phyloP scores from a whole-genome alignment of 2,797 vertebrate species.

The Gymnoscopelus braueri region DNA sequence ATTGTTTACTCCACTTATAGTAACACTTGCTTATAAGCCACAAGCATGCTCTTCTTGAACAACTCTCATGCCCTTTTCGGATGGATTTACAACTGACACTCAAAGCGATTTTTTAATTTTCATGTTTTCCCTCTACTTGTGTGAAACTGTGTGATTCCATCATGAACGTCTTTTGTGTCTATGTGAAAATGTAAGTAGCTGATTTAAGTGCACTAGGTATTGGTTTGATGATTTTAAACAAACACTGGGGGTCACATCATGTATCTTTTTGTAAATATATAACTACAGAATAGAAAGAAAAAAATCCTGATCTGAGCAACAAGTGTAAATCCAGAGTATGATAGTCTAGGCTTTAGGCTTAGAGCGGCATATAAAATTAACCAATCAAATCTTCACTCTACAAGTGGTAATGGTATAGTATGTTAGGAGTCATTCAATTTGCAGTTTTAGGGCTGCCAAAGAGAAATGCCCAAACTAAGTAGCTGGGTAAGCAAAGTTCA shows the following conservation, averaged over 20 bases:
- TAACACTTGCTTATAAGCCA: background rate
- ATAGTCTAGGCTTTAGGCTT: conserved; percentile 19
- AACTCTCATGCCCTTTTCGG: conserved; percentile 2
- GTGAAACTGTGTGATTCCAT: background rate
- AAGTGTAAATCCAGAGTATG: conserved; percentile 26
- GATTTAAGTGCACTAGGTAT: background rate
- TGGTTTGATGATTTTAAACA: background rate
- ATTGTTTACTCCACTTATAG: conserved; percentile 20
- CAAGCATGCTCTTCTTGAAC: conserved; percentile 29
- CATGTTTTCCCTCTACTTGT: background rate
- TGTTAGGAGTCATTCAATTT: conserved; percentile 1
- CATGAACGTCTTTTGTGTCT: background rate
- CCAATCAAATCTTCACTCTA: conserved; percentile 33
- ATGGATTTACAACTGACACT: conserved; percentile 27
- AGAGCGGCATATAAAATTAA: conserved; percentile 20
- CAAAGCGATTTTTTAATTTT: conserved; percentile 7
- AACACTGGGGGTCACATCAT: background rate
- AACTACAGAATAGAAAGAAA: conserved; percentile 1
- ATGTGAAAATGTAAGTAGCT: background rate
- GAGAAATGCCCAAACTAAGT: conserved; percentile 16
- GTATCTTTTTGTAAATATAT: background rate
- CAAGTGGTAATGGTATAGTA: background rate
- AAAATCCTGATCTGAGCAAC: conserved; percentile 18
- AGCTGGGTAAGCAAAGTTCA: conserved; percentile 7
- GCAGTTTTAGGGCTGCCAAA: conserved; percentile 6